Evolutionary conservation across 2,888 invertebrate genomes (phyloP), one percentile per base, ranked within the genome.

Genomic region (Catocala nupta): DNA sequence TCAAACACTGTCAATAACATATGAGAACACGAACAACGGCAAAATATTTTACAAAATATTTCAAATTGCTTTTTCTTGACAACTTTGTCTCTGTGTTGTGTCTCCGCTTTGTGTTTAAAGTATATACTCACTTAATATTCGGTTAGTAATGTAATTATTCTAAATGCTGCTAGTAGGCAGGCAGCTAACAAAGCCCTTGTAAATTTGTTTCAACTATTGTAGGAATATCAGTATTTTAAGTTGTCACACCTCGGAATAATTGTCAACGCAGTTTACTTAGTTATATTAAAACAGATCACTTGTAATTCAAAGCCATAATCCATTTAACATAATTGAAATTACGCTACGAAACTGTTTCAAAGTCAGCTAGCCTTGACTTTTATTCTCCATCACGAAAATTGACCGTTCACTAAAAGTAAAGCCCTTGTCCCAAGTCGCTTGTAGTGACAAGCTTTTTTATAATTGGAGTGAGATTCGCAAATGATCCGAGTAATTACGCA

Each of bases 401-500:
- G 80, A 80, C 82, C 77, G 72, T 80, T 80, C 77, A 78, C 81
- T 77, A 82, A 75, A 71, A 80, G 77, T 75, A 75, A 81, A 81
- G 78, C 81, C 78, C 81, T 81, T 73, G 77, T 82, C 84, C 83
- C 82, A 78, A 84, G 85, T 83, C 82, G 78, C 82, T 86, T 88
- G 85, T 87, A 88, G 87, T 87, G 88, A 90, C 88, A 89, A 88
- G 84, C 86, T 77, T 86, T 91, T 90, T 89, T 88, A 89, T 92
- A 92, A 92, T 92, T 91, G 88, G 85, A 84, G 84, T 79, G 87
- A 90, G 88, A 91, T 90, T 92, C 86, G 84, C 88, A 92, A 93
- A 93, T 92, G 92, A 93, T 93, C 93, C 91, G 83, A 88, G 89
- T 92, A 93, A 93, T 93, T 92, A 92, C 89, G 85, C 87, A 89